These are phyloP conservation scores for Trogon melanurus DNA, from an alignment of 2,113 vertebrate species.

Conservation along the genomic window DNA sequence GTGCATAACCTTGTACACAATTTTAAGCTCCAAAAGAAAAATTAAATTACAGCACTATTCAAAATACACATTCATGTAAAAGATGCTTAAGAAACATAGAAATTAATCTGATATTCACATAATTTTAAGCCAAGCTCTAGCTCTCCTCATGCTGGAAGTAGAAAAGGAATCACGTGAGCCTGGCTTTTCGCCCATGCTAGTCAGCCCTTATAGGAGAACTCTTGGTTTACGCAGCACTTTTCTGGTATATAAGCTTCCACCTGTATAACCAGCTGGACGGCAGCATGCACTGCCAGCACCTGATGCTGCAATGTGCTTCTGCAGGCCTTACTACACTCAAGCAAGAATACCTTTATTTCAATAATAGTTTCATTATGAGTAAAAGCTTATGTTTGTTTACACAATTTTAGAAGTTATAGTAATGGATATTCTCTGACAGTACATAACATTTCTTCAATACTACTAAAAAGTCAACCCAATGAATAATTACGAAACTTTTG, in stretches of 20 bases:
- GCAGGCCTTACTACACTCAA: not conserved
- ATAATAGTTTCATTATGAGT: not conserved
- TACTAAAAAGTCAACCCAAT: not conserved
- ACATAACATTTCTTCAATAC: not conserved
- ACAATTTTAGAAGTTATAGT: not conserved
- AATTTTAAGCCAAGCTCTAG: not conserved
- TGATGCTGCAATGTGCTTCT: not conserved
- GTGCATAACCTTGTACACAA: not conserved
- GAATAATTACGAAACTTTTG: not conserved
- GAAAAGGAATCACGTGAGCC: rapidly evolving
- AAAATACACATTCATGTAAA: not conserved
- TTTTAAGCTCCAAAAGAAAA: not conserved
- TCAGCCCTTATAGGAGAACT: not conserved
- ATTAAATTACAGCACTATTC: not conserved
- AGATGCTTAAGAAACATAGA: not conserved
- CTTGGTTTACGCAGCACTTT: not conserved
- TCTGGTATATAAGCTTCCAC: not conserved
- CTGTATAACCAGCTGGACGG: not conserved
- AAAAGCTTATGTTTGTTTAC: not conserved
- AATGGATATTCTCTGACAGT: not conserved
- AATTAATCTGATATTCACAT: not conserved
- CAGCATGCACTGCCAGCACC: not conserved
- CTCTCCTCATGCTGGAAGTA: not conserved
- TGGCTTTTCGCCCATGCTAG: not conserved
- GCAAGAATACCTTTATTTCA: not conserved